phyloP scores from a whole-genome alignment of 92 coral and sea anemone genomes.

The Galaxea fascicularis region DNA sequence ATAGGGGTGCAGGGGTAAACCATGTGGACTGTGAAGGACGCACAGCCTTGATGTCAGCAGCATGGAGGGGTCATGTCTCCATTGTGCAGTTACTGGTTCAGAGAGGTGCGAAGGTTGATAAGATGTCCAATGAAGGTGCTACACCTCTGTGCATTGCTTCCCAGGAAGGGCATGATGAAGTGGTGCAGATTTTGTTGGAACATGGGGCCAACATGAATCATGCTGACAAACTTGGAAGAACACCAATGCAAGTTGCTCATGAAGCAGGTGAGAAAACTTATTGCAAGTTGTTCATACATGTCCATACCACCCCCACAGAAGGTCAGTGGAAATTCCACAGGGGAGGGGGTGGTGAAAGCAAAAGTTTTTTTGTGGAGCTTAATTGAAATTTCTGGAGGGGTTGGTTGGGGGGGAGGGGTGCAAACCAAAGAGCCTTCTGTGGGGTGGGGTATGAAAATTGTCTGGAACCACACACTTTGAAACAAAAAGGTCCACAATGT shows the following conservation, averaged over 20 bases:
- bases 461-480: no score
- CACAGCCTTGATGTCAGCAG: conserved; percentile 98
- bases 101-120: conserved; percentile 89
- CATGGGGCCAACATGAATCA: conserved; percentile 90
- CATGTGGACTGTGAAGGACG: conserved; percentile 83
- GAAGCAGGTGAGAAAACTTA: conserved; percentile 97
- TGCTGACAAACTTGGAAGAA: conserved; percentile 91
- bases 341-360: no score
- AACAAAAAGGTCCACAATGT: no score
- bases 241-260: conserved; percentile 97
- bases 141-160: conserved; percentile 94
- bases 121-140: conserved; percentile 89
- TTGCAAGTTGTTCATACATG: no score
- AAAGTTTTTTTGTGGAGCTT: no score
- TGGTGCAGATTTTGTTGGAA: conserved; percentile 90
- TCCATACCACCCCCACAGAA: no score
- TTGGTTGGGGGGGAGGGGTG: no score
- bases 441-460: no score
- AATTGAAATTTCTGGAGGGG: no score
- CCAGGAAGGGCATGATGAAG: conserved; percentile 98
- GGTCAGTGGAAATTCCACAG: no score
- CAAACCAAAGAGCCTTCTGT: no score
- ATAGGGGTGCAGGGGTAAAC: conserved; percentile 89
- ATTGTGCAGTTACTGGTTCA: conserved; percentile 88
- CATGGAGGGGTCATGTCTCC: conserved; percentile 96